These are phyloP conservation scores for Eonycteris spelaea DNA, from an alignment of 2,113 vertebrate species.

Conservation along the genomic window DNA sequence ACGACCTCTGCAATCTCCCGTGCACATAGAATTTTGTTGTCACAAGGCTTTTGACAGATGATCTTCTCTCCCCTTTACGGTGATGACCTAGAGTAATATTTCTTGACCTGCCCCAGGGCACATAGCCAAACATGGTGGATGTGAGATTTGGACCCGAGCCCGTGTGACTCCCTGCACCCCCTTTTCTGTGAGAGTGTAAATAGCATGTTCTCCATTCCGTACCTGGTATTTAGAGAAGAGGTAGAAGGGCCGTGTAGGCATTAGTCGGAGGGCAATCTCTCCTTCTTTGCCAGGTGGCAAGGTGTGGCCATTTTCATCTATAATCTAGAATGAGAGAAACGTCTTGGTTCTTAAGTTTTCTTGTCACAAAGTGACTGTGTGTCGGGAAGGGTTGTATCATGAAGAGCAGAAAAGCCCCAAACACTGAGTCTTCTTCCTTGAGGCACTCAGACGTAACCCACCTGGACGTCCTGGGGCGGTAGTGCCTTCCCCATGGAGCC, in stretches of 20 bases:
- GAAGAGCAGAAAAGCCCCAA: background rate
- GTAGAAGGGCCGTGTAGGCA: constrained; percentile 77
- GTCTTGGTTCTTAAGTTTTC: background rate
- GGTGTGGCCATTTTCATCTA: constrained; percentile 82
- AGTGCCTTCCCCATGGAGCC: constrained; percentile 85
- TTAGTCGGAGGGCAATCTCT: constrained; percentile 82
- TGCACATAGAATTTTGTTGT: background rate
- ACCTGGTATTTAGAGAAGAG: constrained; percentile 86
- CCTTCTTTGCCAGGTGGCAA: constrained; percentile 83
- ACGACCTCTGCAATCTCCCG: background rate
- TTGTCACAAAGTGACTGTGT: background rate
- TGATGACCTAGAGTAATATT: background rate
- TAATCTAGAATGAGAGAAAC: constrained; percentile 78
- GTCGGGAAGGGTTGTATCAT: background rate
- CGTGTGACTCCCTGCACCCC: too few relatives aligned
- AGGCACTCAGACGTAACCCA: constrained; percentile 51
- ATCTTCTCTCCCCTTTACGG: background rate
- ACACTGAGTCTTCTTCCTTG: background rate
- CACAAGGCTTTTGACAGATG: background rate
- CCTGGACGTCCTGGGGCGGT: constrained; percentile 82
- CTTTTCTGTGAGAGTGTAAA: background rate
- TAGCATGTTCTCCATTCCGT: background rate
- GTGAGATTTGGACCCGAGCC: too few relatives aligned
- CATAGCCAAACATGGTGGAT: too few relatives aligned
- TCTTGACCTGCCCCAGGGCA: too few relatives aligned